phyloP scores from a whole-genome alignment of 2,113 vertebrate species.

The Siphamia tubifer region DNA sequence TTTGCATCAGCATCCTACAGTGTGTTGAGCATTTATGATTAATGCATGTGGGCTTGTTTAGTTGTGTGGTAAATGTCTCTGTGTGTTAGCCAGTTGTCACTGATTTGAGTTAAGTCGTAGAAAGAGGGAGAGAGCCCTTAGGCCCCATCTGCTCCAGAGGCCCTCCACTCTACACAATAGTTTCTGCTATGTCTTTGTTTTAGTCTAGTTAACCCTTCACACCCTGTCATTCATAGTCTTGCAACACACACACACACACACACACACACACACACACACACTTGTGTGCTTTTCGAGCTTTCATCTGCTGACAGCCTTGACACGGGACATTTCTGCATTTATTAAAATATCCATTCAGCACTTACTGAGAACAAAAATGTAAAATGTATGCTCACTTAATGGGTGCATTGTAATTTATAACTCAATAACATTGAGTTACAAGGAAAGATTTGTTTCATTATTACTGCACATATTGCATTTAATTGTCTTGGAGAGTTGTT shows the following conservation, averaged over 20 bases:
- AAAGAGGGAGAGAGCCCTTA: constrained; percentile 40
- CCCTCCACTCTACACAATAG: constrained; percentile 69
- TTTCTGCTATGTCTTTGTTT: constrained; percentile 73
- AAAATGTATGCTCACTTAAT: background rate
- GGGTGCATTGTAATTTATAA: background rate
- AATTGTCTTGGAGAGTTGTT: background rate
- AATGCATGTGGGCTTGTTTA: constrained; percentile 23
- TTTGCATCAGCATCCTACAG: constrained; percentile 24
- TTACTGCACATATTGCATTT: background rate
- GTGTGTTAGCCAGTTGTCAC: constrained; percentile 25
- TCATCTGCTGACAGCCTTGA: constrained; percentile 32
- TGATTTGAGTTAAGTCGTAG: constrained; percentile 6
- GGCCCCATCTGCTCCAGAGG: constrained; percentile 68
- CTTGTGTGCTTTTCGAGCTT: constrained; percentile 11
- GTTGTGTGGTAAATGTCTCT: constrained; percentile 15
- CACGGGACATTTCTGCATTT: constrained; percentile 8
- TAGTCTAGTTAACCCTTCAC: constrained; percentile 76
- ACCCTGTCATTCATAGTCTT: constrained; percentile 57
- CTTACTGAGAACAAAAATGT: background rate
- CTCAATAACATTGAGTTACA: background rate
- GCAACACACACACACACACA: constrained; percentile 50
- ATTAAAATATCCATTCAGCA: constrained; percentile 9
- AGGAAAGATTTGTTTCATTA: background rate
- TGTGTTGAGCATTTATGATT: constrained; percentile 33
- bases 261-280: background rate